Evolutionary conservation across 2,797 vertebrate species (phyloP), one percentile per base, ranked within the genome.

Genomic region (Uromys caudimaculatus): DNA sequence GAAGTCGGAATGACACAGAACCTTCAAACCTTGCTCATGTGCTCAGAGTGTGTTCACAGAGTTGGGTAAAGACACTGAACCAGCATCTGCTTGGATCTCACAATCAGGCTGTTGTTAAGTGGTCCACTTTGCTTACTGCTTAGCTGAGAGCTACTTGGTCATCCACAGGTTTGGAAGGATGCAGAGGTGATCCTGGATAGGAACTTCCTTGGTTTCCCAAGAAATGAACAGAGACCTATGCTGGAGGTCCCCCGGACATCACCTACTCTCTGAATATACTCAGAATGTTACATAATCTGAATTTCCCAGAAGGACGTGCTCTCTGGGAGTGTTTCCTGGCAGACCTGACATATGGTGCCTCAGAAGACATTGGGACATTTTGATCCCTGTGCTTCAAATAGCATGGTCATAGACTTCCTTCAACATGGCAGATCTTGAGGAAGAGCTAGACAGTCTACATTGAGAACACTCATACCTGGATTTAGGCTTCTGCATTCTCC

Each of bases 381-480:
- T 41, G 17, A 90, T 87, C 71, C 56, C 71, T 1, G 44, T 79
- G 87, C 90, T 93, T 32, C 52, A 88, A 89, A 95, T 92, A 96
- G 76, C 91, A 89, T 77, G 52, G 67, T 85, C 95, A 93, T 44
- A 92, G 88, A 92, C 89, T 92, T 95, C 95, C 93, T 93, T 81
- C 86, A 77, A 82, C 89, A 85, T 92, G 50, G 19, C 44, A n/a
- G 92, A 83, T 94, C 93, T 93, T 3, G 44, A 96, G 77, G 81
- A 95, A 91, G 92, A 97, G 86, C 95, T 94, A 96, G 96, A 94
- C 95, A 73, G 41, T 87, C 19, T 54, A 71, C 87, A 84, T 64
- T 62, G 94, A 96, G 92, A 94, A 81, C 64, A 56, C 90, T 95
- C 94, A 67, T 32, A 89, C 95, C 95, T 91, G 85, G 86, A 93